Percentiles rank a stretch among this genome's conserved stretches.
Conservation (phyloP, 2,113 vertebrate genomes). For the Typhlomys cinereus region DNA sequence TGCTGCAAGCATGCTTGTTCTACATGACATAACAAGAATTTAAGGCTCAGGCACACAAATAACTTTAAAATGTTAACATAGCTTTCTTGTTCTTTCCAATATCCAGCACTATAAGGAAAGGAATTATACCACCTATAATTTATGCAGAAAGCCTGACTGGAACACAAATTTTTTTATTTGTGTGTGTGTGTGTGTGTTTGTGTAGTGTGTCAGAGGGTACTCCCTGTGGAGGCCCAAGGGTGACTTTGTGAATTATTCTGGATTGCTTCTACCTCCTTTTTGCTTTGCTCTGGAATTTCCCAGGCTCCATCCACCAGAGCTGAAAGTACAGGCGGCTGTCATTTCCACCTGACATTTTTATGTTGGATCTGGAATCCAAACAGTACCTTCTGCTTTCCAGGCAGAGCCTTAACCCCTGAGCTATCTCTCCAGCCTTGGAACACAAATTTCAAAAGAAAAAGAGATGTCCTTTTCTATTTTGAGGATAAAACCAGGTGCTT, state of each 20-base stretch:
- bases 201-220: too few relatives aligned
- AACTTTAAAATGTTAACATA: slow-evolving; percentile 49
- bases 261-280: too few relatives aligned
- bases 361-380: too few relatives aligned
- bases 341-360: too few relatives aligned
- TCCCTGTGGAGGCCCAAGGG: too few relatives aligned
- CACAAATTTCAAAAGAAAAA: not conserved
- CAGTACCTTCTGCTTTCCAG: too few relatives aligned
- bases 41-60: slow-evolving; percentile 3
- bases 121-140: not conserved
- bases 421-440: not conserved
- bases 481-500: not conserved
- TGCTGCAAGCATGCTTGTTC: slow-evolving; percentile 69
- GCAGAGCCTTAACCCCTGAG: too few relatives aligned
- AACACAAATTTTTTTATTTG: not conserved
- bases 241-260: too few relatives aligned
- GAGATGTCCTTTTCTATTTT: not conserved
- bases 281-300: too few relatives aligned
- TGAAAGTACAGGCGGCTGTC: too few relatives aligned
- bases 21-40: slow-evolving; percentile 7
- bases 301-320: too few relatives aligned
- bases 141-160: not conserved
- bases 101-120: slow-evolving; percentile 11
- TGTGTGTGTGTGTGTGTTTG: too few relatives aligned
- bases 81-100: not conserved